phyloP scores from a whole-genome alignment of 2,888 invertebrate genomes.

The Encarsia formosa region DNA sequence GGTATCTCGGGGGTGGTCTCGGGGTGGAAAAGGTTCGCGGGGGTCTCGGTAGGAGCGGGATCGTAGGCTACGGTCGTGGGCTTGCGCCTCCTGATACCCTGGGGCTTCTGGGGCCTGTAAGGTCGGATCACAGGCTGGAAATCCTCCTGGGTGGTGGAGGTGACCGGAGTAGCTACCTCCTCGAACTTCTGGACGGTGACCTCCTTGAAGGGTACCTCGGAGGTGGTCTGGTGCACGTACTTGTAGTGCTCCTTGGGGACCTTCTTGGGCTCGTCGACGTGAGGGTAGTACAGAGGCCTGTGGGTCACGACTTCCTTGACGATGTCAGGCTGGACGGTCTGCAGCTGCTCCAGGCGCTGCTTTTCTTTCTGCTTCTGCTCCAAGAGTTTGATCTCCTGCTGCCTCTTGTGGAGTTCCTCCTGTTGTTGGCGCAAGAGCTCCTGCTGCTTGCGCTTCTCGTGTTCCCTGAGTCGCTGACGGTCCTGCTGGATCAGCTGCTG shows the following conservation, averaged over 20 bases:
- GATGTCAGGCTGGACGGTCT: constrained; percentile 8
- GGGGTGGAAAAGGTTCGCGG: constrained; percentile 20
- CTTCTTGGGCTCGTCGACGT: constrained; percentile 8
- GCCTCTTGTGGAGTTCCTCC: constrained; percentile 37
- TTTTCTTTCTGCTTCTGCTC: constrained; percentile 34
- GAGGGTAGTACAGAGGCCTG: neutral
- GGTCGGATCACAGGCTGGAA: constrained; percentile 31
- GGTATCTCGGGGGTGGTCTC: constrained; percentile 29
- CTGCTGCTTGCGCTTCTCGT: constrained; percentile 40
- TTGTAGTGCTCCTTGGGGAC: constrained; percentile 17
- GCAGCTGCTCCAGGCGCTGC: constrained; percentile 10
- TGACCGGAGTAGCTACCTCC: constrained; percentile 18
- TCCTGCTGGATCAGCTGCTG: constrained; percentile 46
- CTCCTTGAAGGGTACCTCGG: constrained; percentile 29
- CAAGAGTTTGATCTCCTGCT: constrained; percentile 37
- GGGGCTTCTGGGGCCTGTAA: constrained; percentile 35
- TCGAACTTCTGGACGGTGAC: constrained; percentile 24
- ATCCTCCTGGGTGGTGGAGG: constrained; percentile 19
- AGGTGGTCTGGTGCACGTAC: constrained; percentile 7
- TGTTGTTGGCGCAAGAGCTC: constrained; percentile 38
- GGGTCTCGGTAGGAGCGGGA: constrained; percentile 30
- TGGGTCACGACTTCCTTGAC: constrained; percentile 11
- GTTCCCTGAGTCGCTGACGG: constrained; percentile 40
- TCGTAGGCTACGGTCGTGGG: constrained; percentile 31
- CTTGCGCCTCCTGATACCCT: constrained; percentile 36